A percentile compares a stretch with the other conserved stretches of the same genome.
Evolutionary conservation across 2,888 invertebrate species (phyloP).

Genomic region (Andrena flavipes): DNA sequence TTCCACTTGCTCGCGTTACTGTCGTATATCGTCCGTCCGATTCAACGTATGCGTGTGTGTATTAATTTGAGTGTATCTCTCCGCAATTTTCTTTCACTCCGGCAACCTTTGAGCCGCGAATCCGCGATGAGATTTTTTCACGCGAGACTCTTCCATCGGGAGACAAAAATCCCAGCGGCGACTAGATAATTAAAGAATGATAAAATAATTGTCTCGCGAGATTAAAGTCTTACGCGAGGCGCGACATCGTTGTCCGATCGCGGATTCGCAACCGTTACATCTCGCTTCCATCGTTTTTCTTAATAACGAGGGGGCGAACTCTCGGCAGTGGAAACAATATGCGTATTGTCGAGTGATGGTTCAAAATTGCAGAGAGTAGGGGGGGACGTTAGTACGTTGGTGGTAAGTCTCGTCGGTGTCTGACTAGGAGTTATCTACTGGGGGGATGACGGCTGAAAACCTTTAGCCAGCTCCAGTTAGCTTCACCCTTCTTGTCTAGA

Average conservation of each 20-base stretch:
- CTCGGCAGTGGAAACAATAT: no score
- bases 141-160: no score
- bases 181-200: no score
- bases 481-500: conserved; percentile 87
- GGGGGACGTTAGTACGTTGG: conserved; percentile 33
- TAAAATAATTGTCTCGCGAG: background rate
- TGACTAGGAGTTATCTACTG: conserved; percentile 48
- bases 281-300: no score
- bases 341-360: background rate
- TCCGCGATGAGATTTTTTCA: no score
- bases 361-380: conserved; percentile 49
- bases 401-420: conserved; percentile 40
- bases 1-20: no score
- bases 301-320: no score
- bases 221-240: no score
- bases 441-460: conserved; percentile 81
- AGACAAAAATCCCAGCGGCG: no score
- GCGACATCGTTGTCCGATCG: no score
- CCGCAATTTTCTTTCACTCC: conserved; percentile 28
- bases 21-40: conserved; percentile 9
- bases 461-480: conserved; percentile 90
- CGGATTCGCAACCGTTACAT: no score
- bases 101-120: no score
- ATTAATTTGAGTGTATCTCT: conserved; percentile 33
- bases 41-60: background rate